A percentile compares a stretch with the other conserved stretches of the same genome.
Evolutionary conservation across 2,888 invertebrate genomes (phyloP).

Genomic region (Loripinus fragilis): DNA sequence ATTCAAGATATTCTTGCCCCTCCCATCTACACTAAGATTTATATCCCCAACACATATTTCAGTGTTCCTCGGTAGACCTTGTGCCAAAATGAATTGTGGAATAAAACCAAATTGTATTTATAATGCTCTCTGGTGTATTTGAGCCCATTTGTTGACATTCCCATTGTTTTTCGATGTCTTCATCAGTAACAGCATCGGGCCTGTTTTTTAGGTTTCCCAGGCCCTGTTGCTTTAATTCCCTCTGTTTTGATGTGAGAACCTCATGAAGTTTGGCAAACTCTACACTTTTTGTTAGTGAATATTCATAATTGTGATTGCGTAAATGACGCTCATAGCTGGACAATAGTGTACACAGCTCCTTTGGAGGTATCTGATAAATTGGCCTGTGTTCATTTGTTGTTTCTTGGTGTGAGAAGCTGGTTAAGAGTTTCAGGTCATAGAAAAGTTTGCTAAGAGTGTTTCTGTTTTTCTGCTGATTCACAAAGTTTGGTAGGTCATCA

Average conservation of each 20-base stretch:
- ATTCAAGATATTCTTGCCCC: no score
- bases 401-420: not conserved
- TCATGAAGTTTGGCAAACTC: not conserved
- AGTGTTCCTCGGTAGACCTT: no score
- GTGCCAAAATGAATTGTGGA: no score
- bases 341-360: not conserved
- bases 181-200: slow-evolving; percentile 27
- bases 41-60: no score
- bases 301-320: not conserved
- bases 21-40: no score
- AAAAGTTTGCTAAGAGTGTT: not conserved
- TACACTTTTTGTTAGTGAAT: not conserved
- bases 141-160: slow-evolving; percentile 34
- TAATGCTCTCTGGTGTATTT: slow-evolving; percentile 30
- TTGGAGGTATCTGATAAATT: not conserved
- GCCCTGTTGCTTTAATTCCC: not conserved
- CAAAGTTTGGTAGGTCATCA: not conserved
- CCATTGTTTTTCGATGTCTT: slow-evolving; percentile 33
- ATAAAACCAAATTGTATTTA: no score
- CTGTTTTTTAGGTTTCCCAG: not conserved
- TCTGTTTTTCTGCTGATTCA: slow-evolving; percentile 6
- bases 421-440: slow-evolving; percentile 1
- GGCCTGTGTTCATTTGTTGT: not conserved
- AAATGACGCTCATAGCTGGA: not conserved
- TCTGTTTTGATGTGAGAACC: not conserved